These are phyloP conservation scores for Criorhina ranunculi DNA, from an alignment of 2,888 invertebrate species.

Conservation along the genomic window DNA sequence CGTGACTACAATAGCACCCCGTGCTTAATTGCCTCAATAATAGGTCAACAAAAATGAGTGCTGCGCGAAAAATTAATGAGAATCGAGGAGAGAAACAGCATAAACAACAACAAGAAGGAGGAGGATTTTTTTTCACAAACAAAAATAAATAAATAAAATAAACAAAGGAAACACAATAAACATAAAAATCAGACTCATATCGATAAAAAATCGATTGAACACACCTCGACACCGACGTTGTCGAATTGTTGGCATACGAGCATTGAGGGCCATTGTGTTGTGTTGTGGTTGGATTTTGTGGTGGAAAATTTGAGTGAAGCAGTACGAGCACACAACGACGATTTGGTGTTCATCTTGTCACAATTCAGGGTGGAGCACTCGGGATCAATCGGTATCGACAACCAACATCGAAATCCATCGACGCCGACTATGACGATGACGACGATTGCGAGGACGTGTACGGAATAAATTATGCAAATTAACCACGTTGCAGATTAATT, in stretches of 20 bases:
- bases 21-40: slow-evolving; percentile 58
- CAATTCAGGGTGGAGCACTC: slow-evolving; percentile 29
- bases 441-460: slow-evolving; percentile 53
- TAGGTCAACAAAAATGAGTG: slow-evolving; percentile 50
- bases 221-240: slow-evolving; percentile 3
- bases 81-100: not conserved
- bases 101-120: not conserved
- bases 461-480: slow-evolving; percentile 69
- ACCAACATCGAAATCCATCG: slow-evolving; percentile 46
- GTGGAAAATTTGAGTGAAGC: slow-evolving; percentile 29
- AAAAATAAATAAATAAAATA: slow-evolving; percentile 10
- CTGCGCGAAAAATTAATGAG: slow-evolving; percentile 30
- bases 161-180: slow-evolving; percentile 3
- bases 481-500: slow-evolving; percentile 73
- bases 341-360: slow-evolving; percentile 22
- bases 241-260: too few species aligned
- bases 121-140: not conserved
- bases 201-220: slow-evolving; percentile 47
- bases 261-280: not conserved
- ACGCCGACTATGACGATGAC: slow-evolving; percentile 8
- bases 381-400: slow-evolving; percentile 64
- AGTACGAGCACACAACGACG: slow-evolving; percentile 17
- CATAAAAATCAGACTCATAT: slow-evolving; percentile 41
- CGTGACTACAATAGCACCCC: slow-evolving; percentile 4
- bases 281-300: slow-evolving; percentile 29